Evolutionary conservation across 2,888 invertebrate genomes (phyloP).

Genomic region (Lottia scabra): DNA sequence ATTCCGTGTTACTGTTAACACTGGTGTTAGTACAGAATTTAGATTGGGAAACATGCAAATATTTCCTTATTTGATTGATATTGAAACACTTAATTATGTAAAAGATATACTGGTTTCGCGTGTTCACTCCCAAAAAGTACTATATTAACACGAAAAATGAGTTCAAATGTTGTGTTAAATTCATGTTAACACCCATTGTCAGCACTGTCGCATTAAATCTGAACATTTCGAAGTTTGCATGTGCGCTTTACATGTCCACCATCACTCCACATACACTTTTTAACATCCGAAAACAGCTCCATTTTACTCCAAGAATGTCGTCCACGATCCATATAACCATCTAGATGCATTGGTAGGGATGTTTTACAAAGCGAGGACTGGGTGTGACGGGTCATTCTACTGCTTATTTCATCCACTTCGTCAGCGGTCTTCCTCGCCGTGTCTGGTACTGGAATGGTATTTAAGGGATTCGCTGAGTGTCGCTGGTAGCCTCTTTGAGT

Average conservation of each 20-base stretch:
- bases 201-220: too few species aligned
- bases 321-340: slow-evolving; percentile 49
- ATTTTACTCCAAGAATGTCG: slow-evolving; percentile 58
- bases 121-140: too few species aligned
- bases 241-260: slow-evolving; percentile 41
- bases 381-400: slow-evolving; percentile 44
- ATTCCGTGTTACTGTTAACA: too few species aligned
- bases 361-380: slow-evolving; percentile 44
- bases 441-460: background rate
- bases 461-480: background rate
- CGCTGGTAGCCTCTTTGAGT: background rate
- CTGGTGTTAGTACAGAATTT: too few species aligned
- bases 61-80: too few species aligned
- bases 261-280: slow-evolving; percentile 56
- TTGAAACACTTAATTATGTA: too few species aligned
- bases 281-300: slow-evolving; percentile 57
- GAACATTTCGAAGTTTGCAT: slow-evolving; percentile 39
- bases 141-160: too few species aligned
- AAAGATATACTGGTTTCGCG: too few species aligned
- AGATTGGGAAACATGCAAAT: too few species aligned
- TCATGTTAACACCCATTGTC: too few species aligned
- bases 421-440: slow-evolving; percentile 31
- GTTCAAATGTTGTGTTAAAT: too few species aligned
- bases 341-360: slow-evolving; percentile 42
- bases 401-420: slow-evolving; percentile 42